Conservation (phyloP, 64 coral and sea anemone genomes). For the Actinia equina region DNA sequence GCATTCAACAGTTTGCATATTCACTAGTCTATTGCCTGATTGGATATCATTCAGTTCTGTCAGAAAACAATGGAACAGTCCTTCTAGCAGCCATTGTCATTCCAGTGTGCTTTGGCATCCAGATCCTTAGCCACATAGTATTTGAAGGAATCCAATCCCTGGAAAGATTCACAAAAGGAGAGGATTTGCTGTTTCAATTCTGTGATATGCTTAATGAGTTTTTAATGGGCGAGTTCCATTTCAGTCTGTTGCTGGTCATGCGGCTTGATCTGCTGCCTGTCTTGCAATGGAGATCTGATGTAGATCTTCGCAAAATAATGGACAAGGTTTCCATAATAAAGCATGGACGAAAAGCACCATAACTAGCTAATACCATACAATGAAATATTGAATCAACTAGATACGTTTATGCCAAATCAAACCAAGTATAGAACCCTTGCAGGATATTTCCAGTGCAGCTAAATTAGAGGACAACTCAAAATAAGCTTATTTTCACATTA, state of each 20-base stretch:
- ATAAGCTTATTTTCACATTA: too few relatives aligned
- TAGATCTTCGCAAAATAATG: conserved; percentile 69
- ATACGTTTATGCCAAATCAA: too few relatives aligned
- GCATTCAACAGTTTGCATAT: conserved; percentile 62
- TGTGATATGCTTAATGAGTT: conserved; percentile 77
- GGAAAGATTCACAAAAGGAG: conserved; percentile 51
- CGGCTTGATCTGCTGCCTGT: conserved; percentile 71
- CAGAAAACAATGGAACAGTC: conserved; percentile 35
- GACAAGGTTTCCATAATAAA: conserved; percentile 60
- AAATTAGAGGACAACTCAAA: too few relatives aligned
- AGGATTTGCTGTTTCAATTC: conserved; percentile 58
- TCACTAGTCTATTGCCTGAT: conserved; percentile 61
- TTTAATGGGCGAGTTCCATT: conserved; percentile 65
- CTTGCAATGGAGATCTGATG: conserved; percentile 88
- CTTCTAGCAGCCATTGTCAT: conserved; percentile 48
- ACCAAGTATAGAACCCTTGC: too few relatives aligned
- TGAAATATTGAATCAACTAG: too few relatives aligned
- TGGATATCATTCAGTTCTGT: conserved; percentile 60
- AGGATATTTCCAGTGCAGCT: too few relatives aligned
- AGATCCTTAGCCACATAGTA: conserved; percentile 44
- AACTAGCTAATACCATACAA: neutral
- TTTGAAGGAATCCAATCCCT: conserved; percentile 49
- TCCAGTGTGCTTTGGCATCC: conserved; percentile 45
- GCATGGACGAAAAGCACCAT: conserved; percentile 65
- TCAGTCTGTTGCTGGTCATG: conserved; percentile 68